Percentiles rank a stretch among this genome's conserved stretches.
Evolutionary conservation across 1,140 invertebrate genomes (phyloP).

Genomic region (Epicauta chinensis): DNA sequence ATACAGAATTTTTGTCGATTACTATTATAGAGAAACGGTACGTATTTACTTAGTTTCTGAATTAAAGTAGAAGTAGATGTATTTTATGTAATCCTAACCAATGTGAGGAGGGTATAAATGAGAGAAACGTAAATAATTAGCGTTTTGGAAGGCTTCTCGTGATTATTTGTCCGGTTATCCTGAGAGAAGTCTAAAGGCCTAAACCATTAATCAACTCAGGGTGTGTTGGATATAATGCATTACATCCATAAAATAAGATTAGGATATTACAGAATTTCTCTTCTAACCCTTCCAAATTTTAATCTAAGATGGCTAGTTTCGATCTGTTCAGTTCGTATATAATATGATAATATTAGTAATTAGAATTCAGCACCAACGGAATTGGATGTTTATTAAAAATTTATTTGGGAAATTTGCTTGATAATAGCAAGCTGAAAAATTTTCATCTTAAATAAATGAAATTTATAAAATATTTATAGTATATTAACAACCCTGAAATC

Average conservation of each 20-base stretch:
- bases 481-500: no score
- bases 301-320: conserved; percentile 4
- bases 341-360: no score
- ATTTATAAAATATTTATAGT: no score
- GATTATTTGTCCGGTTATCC: conserved; percentile 15
- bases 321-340: conserved; percentile 3
- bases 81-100: conserved; percentile 9
- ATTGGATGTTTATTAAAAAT: no score
- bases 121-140: conserved; percentile 19
- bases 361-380: no score
- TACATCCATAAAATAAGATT: conserved; percentile 17
- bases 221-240: conserved; percentile 9
- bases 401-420: no score
- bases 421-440: no score
- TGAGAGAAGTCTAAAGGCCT: conserved; percentile 9
- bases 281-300: conserved; percentile 4
- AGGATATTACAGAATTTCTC: conserved; percentile 12
- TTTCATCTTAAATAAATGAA: no score
- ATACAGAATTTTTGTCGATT: no score
- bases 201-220: conserved; percentile 14
- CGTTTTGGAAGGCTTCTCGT: conserved; percentile 13
- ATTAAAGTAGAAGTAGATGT: conserved; percentile 16
- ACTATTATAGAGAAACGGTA: background rate
- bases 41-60: conserved; percentile 7
- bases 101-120: background rate